A percentile compares a stretch with the other conserved stretches of the same genome.
Evolutionary conservation across 2,113 vertebrate genomes (phyloP).

Genomic region (Plestiodon gilberti): DNA sequence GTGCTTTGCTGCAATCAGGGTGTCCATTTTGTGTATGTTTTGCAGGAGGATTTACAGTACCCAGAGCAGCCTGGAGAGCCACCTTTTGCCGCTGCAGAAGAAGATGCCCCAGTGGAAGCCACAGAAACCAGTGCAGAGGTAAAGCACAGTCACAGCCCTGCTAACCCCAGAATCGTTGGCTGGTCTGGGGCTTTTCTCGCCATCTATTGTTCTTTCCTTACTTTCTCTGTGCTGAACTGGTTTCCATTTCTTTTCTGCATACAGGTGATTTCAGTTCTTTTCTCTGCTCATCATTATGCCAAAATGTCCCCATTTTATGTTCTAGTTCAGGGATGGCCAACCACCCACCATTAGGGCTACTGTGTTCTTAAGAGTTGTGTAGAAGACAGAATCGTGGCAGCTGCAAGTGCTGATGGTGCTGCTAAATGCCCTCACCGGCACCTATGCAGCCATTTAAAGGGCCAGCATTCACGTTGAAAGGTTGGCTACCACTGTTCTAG

Average conservation of each 20-base stretch:
- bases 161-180: fast-evolving
- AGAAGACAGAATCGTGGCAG: no score
- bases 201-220: background rate
- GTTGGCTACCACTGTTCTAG: no score
- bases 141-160: background rate
- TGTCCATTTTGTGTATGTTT: slow-evolving; percentile 28
- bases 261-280: background rate
- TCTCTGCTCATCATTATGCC: fast-evolving
- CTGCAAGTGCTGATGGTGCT: no score
- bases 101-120: slow-evolving; percentile 26
- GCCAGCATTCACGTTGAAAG: no score
- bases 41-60: slow-evolving; percentile 70
- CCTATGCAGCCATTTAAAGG: no score
- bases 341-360: no score
- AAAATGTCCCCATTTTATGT: fast-evolving
- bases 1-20: background rate
- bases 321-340: no score
- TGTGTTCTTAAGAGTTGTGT: no score
- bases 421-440: no score
- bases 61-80: slow-evolving; percentile 45
- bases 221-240: background rate
- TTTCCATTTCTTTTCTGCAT: background rate
- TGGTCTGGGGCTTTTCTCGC: fast-evolving
- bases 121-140: slow-evolving; percentile 56
- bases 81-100: slow-evolving; percentile 27